Base-by-base conservation (phyloP, 2,797 vertebrate species). In the Helicolenus hilgendorfi region DNA sequence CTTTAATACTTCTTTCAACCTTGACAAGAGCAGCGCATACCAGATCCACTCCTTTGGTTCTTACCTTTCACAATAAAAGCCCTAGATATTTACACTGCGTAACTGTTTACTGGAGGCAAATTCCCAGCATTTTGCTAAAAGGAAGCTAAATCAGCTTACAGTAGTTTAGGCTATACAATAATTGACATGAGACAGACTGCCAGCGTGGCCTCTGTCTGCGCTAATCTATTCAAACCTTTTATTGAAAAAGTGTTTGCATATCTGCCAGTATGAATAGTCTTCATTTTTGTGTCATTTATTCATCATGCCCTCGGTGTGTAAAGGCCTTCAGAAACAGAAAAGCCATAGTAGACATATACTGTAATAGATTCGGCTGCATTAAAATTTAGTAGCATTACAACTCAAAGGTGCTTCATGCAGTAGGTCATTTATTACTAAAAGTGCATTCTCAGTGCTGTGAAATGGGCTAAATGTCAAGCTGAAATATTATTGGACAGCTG, bases 381-480 rank as follows among this genome's bases (percentile, higher is more conserved):
- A 38, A 59, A 36, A 14, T 4, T 26, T 10, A 63, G 26, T 3
- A 13, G 20, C 60, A 55, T 11, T 13, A 22, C 38, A 27, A 45
- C 26, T 78, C 53, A 20, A 13, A 6, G 0, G 11, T 3, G 27
- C 7, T 31, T 13, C 45, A 77, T n/a, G 3, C 75, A 75, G 55
- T 5, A 18, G 2, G 14, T 63, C 11, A 18, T 53, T 67, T 73
- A 55, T 69, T 59, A 36, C 60, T 68, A 41, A 36, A 58, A 69
- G 38, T 60, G 10, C 14, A 62, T 59, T 68, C 1, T 53, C n/a
- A n/a, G 35, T 58, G 27, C 45, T 74, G 33, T 72, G 72, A 82
- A 89, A 71, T 81, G 14, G 83, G 49, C 45, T 59, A 59, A 89
- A 73, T 81, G 72, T 72, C 72, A 83, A 45, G 7, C 56, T 78